These are phyloP conservation scores for Polyergus mexicanus DNA, from an alignment of 1,140 invertebrate genomes.

Conservation along the genomic window DNA sequence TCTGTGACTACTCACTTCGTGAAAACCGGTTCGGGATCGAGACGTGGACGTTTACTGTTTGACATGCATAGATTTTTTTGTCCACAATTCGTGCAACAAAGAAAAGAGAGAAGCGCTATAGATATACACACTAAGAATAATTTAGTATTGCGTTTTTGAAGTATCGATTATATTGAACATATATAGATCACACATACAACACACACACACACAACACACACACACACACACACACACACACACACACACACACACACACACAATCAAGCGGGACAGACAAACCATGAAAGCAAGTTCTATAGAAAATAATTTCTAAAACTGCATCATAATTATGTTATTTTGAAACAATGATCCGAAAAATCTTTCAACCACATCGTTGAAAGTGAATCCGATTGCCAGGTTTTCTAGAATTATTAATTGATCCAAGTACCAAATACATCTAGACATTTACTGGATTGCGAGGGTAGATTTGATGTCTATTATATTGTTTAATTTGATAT, in stretches of 20 bases:
- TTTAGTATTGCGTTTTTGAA: not conserved
- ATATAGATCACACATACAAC: not conserved
- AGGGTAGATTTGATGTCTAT: not conserved
- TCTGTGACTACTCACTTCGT: constrained; percentile 41
- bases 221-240: too few relatives aligned
- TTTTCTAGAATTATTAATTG: constrained; percentile 27
- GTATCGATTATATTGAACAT: not conserved
- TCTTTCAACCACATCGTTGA: constrained; percentile 10
- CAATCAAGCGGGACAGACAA: constrained; percentile 2
- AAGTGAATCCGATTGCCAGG: not conserved
- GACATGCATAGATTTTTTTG: constrained; percentile 1
- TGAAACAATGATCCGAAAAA: not conserved
- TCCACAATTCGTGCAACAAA: not conserved
- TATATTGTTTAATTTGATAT: not conserved
- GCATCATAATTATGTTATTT: constrained; percentile 7
- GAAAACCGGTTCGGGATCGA: constrained; percentile 24
- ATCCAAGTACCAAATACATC: constrained; percentile 50
- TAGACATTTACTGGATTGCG: constrained; percentile 48
- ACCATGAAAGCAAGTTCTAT: constrained; percentile 4
- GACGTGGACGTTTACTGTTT: constrained; percentile 19
- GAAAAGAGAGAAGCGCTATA: not conserved
- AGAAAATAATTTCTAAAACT: not conserved
- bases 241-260: not conserved
- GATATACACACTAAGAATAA: not conserved
- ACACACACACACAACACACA: not conserved